A percentile compares a stretch with the other conserved stretches of the same genome.
Conservation (phyloP, 2,113 vertebrate genomes). For the Gadus chalcogrammus region DNA sequence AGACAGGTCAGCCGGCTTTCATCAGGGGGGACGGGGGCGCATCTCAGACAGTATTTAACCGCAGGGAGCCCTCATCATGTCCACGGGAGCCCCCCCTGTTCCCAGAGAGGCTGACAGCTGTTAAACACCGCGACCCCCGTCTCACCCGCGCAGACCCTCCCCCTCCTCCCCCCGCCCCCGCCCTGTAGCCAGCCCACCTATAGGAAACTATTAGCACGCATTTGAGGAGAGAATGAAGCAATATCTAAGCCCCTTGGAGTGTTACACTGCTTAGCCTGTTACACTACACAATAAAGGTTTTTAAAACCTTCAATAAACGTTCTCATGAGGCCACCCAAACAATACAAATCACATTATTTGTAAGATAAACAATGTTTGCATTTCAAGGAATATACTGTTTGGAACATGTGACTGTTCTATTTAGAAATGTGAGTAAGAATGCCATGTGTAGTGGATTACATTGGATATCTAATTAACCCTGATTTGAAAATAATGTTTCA, state of each 20-base stretch:
- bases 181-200: conserved; percentile 29
- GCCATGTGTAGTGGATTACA: no score
- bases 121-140: conserved; percentile 26
- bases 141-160: conserved; percentile 13
- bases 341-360: no score
- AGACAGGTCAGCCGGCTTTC: conserved; percentile 33
- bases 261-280: background rate
- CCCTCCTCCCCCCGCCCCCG: conserved; percentile 8
- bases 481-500: no score
- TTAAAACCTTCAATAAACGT: no score
- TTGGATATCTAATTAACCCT: no score
- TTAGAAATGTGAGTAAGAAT: no score
- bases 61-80: conserved; percentile 38
- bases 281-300: background rate
- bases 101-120: conserved; percentile 46
- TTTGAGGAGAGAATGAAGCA: conserved; percentile 8
- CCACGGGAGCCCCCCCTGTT: conserved; percentile 10
- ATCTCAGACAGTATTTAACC: conserved; percentile 53
- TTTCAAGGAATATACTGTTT: no score
- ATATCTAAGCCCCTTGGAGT: conserved; percentile 26
- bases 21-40: conserved; percentile 27
- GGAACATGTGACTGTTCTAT: no score
- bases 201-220: conserved; percentile 39
- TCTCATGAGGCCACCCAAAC: no score
- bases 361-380: no score